Evolutionary conservation across 1,140 invertebrate genomes (phyloP), one percentile per base, ranked within the genome.

Genomic region (Neotoxoptera formosana): DNA sequence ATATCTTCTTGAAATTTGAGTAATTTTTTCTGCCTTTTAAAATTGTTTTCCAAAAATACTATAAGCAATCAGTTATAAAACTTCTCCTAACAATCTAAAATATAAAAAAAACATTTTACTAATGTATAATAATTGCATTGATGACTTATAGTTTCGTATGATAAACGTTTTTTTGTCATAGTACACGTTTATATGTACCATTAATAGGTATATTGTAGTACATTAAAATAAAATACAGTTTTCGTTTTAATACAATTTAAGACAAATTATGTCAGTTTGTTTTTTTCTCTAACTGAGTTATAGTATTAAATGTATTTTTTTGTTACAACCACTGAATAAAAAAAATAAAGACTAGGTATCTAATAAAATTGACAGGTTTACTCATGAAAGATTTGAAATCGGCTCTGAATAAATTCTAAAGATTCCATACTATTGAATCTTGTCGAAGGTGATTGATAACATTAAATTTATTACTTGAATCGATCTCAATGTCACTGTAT

Each of bases 391-490:
- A 88, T 48, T 30, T n/a, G 86, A 88, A 88, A 87, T 87, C 47
- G 30, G n/a, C 7, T 17, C 17, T 47, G 86, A 88, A 47, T 88
- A 88, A 48, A 88, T 88, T 88, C 86, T 88, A 88, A 88, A 48
- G 86, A 88, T 88, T 88, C 7, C 17, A 34, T 47, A 8, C 30
- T 48, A 88, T 88, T 88, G 25, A 87, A 47, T 87, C 84, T 87
- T 87, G 30, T 88, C 86, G 86, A 48, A 48, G n/a, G 86, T 88
- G 86, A 88, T 88, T 88, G 86, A 88, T 88, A 88, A 88, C 86
- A 48, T 48, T 34, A 88, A 88, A 88, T 88, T 51, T 88, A 88
- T 88, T 88, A n/a, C 86, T 48, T 34, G n/a, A 41, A 88, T 88
- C 86, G 86, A 88, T 88, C 86, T 51, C 86, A n/a, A 7, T 88